Base-by-base conservation (phyloP, 2,888 invertebrate genomes). In the Aphidoletes aphidimyza region DNA sequence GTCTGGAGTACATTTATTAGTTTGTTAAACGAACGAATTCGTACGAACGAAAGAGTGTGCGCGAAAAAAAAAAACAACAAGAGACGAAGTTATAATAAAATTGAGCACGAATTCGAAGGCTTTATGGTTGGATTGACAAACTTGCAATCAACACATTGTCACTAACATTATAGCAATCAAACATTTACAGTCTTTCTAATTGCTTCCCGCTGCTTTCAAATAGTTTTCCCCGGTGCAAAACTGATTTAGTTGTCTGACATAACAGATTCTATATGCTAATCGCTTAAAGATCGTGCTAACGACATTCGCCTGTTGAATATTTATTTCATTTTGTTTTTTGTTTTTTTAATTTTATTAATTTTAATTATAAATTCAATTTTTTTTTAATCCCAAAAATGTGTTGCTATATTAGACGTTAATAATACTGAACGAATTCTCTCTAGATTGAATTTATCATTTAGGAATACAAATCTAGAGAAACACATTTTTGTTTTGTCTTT, bases 111-210 rank as follows among this genome's bases (percentile, higher is more conserved):
- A 19, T 54, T n/a, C 54, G 54, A 54, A 54, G 54, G 54, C 69
- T 69, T n/a, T 30, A 69, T 69, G 14, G n/a, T n/a, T 0, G 69
- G 2, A 14, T 69, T 69, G 69, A 69, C 26, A 69, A 69, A 30
- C 69, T 69, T 69, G 34, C 17, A 69, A 69, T 69, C 69, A 69
- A 69, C 69, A 69, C 69, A 69, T 69, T 69, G 26, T 69, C 34
- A 69, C 8, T 30, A 30, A 69, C 30, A 11, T 69, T 69, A 1
- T 9, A 30, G 17, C 8, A 39, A 39, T 8, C 5, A 39, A 39
- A 54, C 2, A 54, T 30, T 30, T 14, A 69, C n/a, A 69, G n/a
- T n/a, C 30, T 69, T n/a, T 17, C 69, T 69, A 69, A 69, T 69
- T 69, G 69, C 30, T 69, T 69, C 69, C 69, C 69, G 69, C 69